Evolutionary conservation across 2,797 vertebrate species (phyloP).

Genomic region (Mus caroli): DNA sequence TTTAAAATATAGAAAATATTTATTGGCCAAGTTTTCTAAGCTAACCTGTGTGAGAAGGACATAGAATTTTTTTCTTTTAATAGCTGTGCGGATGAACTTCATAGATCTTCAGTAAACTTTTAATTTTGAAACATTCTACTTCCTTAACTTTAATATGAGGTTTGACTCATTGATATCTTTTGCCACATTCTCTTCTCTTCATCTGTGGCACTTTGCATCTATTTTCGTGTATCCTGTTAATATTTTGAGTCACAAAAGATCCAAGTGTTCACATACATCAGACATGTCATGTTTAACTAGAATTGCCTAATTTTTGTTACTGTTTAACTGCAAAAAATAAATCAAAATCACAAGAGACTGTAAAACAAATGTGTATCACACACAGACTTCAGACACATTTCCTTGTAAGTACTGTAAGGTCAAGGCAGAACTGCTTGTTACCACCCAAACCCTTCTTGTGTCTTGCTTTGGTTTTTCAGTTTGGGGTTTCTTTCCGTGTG

Average conservation of each 20-base stretch:
- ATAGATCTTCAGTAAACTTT: conserved; percentile 53
- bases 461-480: conserved; percentile 1
- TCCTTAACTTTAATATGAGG: background rate
- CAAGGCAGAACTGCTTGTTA: background rate
- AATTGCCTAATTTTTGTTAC: conserved; percentile 23
- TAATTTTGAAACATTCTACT: conserved; percentile 57
- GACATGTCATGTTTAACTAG: background rate
- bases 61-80: background rate
- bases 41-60: background rate
- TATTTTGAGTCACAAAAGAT: conserved; percentile 32
- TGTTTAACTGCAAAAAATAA: background rate
- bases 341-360: background rate
- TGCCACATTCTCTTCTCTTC: background rate
- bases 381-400: background rate
- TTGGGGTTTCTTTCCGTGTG: background rate
- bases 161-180: background rate
- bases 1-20: conserved; percentile 59
- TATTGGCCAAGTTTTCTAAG: conserved; percentile 41
- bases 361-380: conserved; percentile 6
- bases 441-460: background rate
- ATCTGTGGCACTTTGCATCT: background rate
- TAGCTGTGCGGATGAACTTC: conserved; percentile 11
- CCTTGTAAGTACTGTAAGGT: background rate
- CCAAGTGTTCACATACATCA: background rate
- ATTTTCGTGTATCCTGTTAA: background rate